Base-by-base conservation (phyloP, 2,113 vertebrate genomes). In the Struthio camelus region DNA sequence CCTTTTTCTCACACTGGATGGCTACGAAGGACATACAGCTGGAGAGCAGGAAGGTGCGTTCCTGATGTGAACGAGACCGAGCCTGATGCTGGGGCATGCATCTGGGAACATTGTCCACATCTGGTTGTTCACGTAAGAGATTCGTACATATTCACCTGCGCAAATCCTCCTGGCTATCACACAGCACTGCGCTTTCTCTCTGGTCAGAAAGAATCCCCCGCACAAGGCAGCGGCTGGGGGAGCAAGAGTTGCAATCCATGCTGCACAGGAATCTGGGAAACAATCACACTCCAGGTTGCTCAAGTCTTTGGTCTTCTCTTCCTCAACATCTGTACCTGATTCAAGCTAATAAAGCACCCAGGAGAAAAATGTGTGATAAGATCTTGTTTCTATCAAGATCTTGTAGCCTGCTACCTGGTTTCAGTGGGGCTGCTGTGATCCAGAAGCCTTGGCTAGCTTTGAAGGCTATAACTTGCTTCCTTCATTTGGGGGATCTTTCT, bases 251-350 rank as follows among this genome's bases (percentile, higher is more conserved):
- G 40, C 34, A 59, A 36, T 12, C 34, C 24, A 4, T 80, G 36
- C 66, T 25, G 51, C 36, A 30, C 16, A 85, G 22, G 14, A 36
- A 38, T 18, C 36, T 59, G 42, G 14, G 64, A 85, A 92, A 81
- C 7, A 71, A 44, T 71, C 6, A 4, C 14, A 40, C 1, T 6
- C 10, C 18, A 71, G 58, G 44, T 20, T 61, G 50, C 19, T 85
- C 36, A 70, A 64, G 36, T 84, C 32, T 51, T 62, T 27, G 56
- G 18, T 15, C 36, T 32, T 40, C 23, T 56, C 36, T 17, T 17
- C 6, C 19, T 62, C 59, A 51, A 32, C 12, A 9, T 30, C 61
- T 56, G 11, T 24, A 82, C 16, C 5, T 0, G 0, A 82, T 9
- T 66, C 28, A 82, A 87, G 78, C 38, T 77, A 59, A 64, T 32